Evolutionary conservation across 2,113 vertebrate species (phyloP), one percentile per base, ranked within the genome.

Genomic region (Riparia riparia): DNA sequence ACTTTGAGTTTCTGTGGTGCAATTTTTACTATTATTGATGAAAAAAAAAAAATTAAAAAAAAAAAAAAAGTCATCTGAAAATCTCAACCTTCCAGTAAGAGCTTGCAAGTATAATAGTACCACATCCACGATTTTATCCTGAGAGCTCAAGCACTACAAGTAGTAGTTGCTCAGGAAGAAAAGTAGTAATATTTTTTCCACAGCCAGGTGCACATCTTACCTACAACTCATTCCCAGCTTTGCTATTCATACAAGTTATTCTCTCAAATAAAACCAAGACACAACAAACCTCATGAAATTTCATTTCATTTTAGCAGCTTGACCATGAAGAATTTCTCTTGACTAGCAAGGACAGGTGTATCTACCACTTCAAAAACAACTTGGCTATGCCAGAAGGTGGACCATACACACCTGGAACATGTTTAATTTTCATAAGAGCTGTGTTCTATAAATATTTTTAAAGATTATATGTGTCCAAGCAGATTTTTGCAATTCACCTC

Each of bases 351-450:
- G 50, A 63, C 95, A 97, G 94, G 97, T 97, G 93, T 91, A 95
- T 73, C 74, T 80, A 70, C 49, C 73, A 95, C 90, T 96, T 92
- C 90, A 91, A 95, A 96, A 95, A 34, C 64, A 82, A 88, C 32
- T 86, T 81, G 42, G 58, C 73, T 69, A 39, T 88, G 78, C 63
- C 61, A 89, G 41, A 94, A 92, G 45, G 85, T 82, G 57, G 65
- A 91, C 66, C 54, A 70, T 69, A 84, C 77, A 96, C 97, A 97
- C 97, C 96, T 97, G 97, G 97, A 97, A 96, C 69, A 95, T 92
- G 96, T 97, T 97, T 96, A 93, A 96, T 89, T 97, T 96, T 97
- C 96, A 94, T 97, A 96, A 97, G 69, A 96, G 32, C 79, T 87
- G 66, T 82, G 45, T 94, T 95, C 92, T 90, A 96, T 89, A 96